Percentiles rank a stretch among this genome's conserved stretches.
These are phyloP conservation scores for Peucedramus taeniatus DNA, from an alignment of 2,113 vertebrate genomes.

Conservation along the genomic window DNA sequence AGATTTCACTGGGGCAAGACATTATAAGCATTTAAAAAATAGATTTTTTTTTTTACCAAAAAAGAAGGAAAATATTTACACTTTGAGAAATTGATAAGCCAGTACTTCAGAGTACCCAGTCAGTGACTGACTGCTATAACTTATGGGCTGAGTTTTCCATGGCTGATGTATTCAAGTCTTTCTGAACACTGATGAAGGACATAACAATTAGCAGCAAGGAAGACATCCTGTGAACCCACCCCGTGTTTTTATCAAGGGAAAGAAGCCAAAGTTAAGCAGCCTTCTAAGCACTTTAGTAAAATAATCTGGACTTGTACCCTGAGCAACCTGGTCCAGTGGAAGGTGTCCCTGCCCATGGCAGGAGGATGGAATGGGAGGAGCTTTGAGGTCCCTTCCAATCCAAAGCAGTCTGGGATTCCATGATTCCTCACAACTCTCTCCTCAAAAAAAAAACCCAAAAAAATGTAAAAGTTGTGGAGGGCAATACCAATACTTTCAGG, in stretches of 20 bases:
- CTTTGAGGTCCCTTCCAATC: background rate
- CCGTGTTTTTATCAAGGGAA: background rate
- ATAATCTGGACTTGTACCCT: background rate
- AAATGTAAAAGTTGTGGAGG: background rate
- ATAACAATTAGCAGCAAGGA: background rate
- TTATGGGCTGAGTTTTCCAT: background rate
- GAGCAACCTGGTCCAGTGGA: background rate
- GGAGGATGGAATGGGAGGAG: background rate
- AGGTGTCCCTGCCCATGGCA: background rate
- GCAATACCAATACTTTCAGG: background rate
- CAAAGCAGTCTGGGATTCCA: background rate
- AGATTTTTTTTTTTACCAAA: background rate
- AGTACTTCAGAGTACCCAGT: background rate
- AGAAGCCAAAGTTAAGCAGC: background rate
- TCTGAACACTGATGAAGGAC: background rate
- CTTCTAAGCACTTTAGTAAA: background rate
- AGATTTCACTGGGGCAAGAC: background rate
- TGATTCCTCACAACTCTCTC: background rate
- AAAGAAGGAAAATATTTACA: background rate
- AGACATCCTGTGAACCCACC: background rate
- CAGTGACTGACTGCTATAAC: background rate
- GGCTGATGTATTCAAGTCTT: background rate
- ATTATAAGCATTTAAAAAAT: background rate
- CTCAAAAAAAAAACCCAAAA: background rate
- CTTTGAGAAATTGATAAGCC: background rate